These are phyloP conservation scores for Microchrysa polita DNA, from an alignment of 2,888 invertebrate species.

Conservation along the genomic window DNA sequence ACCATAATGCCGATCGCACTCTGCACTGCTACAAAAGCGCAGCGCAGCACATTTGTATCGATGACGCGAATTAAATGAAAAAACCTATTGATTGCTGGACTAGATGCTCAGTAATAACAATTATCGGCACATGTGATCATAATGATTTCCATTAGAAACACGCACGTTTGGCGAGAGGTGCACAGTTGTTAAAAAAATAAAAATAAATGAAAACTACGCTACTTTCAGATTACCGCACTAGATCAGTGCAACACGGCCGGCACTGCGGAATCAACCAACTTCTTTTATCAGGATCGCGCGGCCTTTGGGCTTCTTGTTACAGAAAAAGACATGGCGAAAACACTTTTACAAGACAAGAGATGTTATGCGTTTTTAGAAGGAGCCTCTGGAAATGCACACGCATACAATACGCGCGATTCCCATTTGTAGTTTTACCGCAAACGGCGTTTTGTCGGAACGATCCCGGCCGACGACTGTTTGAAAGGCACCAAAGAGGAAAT, in stretches of 20 bases:
- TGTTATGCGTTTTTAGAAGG: constrained; percentile 32
- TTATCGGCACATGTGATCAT: constrained; percentile 45
- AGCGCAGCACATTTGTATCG: background rate
- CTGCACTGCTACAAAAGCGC: too few species aligned
- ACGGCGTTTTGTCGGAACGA: constrained; percentile 9
- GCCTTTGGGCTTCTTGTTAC: background rate
- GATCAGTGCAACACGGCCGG: background rate
- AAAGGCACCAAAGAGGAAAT: background rate
- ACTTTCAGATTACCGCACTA: background rate
- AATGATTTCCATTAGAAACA: constrained; percentile 44
- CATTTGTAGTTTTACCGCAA: constrained; percentile 42
- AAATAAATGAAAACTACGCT: background rate
- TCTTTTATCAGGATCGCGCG: background rate
- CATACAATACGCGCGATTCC: constrained; percentile 39
- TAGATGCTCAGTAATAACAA: constrained; percentile 42
- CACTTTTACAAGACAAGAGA: constrained; percentile 29
- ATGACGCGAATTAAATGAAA: background rate
- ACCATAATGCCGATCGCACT: background rate
- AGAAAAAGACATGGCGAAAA: constrained; percentile 28
- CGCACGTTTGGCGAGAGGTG: constrained; percentile 19
- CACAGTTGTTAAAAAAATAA: background rate
- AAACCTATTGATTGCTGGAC: background rate
- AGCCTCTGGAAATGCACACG: too few species aligned
- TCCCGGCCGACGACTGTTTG: constrained; percentile 1
- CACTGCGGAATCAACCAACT: too few species aligned